Conservation (phyloP, 2,113 vertebrate species). For the Geococcyx californianus region DNA sequence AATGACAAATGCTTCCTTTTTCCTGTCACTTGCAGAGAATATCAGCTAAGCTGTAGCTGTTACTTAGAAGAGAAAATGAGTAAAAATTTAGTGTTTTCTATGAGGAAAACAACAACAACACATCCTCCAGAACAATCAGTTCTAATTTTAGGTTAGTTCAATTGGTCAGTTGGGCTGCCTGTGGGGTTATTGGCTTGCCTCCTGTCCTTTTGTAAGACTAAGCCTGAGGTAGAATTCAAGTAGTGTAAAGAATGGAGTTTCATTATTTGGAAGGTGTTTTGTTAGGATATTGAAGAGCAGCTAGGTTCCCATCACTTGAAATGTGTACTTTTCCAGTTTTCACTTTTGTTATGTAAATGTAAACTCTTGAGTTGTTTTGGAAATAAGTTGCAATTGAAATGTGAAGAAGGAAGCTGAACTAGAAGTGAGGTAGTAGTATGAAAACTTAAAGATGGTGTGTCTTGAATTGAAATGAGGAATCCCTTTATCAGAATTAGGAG, state of each 20-base stretch:
- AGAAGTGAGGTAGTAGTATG: neutral
- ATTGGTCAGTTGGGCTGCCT: neutral
- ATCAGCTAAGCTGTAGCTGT: neutral
- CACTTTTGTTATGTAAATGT: constrained; percentile 6
- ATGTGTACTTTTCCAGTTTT: neutral
- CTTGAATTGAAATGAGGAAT: neutral
- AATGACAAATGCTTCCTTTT: constrained; percentile 48
- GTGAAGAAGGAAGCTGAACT: neutral
- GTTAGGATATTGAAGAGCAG: neutral
- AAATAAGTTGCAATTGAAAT: constrained; percentile 18
- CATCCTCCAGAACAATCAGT: neutral
- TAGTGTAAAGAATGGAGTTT: neutral
- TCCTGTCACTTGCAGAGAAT: neutral
- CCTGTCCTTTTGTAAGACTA: neutral
- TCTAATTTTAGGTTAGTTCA: constrained; percentile 11
- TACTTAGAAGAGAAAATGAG: constrained; percentile 21
- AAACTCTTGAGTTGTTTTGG: constrained; percentile 5
- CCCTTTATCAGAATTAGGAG: neutral
- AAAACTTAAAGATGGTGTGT: neutral
- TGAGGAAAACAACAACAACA: neutral
- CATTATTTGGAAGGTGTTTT: neutral
- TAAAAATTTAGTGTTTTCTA: neutral
- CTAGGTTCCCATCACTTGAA: neutral
- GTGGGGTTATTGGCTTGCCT: neutral
- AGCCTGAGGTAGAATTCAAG: neutral